phyloP scores from a whole-genome alignment of 2,113 vertebrate species.

The Geothlypis trichas region DNA sequence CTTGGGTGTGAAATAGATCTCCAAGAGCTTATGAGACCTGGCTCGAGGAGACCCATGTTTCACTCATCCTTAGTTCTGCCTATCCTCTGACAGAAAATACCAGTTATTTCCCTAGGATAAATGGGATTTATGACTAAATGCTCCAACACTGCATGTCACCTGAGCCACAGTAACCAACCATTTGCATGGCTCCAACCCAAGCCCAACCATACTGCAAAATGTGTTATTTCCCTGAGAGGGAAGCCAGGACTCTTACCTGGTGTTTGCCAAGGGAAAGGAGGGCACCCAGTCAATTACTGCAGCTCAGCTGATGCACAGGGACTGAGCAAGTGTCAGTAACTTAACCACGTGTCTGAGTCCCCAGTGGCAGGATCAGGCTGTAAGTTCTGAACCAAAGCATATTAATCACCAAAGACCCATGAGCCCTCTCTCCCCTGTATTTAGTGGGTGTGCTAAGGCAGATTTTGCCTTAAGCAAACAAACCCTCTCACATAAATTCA shows the following conservation, averaged over 20 bases:
- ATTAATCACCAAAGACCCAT: conserved; percentile 44
- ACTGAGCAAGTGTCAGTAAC: conserved; percentile 49
- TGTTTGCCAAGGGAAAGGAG: conserved; percentile 32
- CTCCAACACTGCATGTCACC: background rate
- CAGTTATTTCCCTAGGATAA: background rate
- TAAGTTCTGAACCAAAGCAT: conserved; percentile 50
- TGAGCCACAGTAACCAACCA: conserved; percentile 40
- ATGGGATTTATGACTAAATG: background rate
- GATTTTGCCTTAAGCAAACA: conserved; percentile 10
- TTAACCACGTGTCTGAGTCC: conserved; percentile 38
- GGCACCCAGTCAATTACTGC: conserved; percentile 2
- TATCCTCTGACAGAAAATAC: background rate
- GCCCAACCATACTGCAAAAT: background rate
- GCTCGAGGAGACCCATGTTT: no score
- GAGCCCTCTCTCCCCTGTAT: background rate
- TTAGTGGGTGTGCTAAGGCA: background rate
- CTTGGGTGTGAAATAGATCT: no score
- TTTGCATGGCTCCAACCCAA: background rate
- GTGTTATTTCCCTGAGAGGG: background rate
- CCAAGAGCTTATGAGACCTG: no score
- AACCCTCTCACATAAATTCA: background rate
- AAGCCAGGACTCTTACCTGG: conserved; percentile 16
- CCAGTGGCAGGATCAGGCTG: conserved; percentile 43
- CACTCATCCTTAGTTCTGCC: background rate
- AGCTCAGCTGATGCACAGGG: conserved; percentile 48